A percentile compares a stretch with the other conserved stretches of the same genome.
These are phyloP conservation scores for Kryphioiulus occultus DNA, from an alignment of 2,888 invertebrate genomes.

Conservation along the genomic window DNA sequence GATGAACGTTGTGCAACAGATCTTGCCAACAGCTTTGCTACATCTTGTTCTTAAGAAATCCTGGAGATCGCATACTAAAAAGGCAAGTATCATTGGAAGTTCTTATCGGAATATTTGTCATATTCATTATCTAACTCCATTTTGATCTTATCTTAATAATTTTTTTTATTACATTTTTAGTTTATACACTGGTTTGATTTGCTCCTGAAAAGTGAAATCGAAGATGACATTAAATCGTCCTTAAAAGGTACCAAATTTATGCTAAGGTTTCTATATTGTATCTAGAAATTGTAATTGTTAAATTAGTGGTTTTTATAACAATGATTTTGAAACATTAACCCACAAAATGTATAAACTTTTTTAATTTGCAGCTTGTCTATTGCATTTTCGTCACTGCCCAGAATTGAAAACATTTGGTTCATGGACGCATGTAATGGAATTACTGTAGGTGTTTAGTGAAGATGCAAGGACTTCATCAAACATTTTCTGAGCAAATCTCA, in stretches of 20 bases:
- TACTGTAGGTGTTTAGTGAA: background rate
- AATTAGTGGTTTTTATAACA: no score
- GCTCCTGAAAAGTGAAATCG: background rate
- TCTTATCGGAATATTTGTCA: background rate
- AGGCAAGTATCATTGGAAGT: background rate
- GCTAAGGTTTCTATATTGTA: no score
- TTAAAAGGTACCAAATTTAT: background rate
- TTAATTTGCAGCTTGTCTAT: background rate
- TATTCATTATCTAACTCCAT: no score
- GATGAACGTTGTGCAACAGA: background rate
- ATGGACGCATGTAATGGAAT: background rate
- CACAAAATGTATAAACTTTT: no score
- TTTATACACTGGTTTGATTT: background rate
- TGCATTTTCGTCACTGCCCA: background rate
- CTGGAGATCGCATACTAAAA: background rate
- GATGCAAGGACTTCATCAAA: background rate
- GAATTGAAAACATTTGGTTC: background rate
- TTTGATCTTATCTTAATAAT: no score
- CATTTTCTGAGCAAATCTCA: no score
- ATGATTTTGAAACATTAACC: no score
- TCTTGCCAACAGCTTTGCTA: background rate
- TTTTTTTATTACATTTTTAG: background rate
- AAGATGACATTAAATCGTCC: background rate
- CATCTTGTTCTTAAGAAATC: background rate
- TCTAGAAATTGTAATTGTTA: no score